Conservation (phyloP, 2,888 invertebrate genomes). For the Folsomia candida region DNA sequence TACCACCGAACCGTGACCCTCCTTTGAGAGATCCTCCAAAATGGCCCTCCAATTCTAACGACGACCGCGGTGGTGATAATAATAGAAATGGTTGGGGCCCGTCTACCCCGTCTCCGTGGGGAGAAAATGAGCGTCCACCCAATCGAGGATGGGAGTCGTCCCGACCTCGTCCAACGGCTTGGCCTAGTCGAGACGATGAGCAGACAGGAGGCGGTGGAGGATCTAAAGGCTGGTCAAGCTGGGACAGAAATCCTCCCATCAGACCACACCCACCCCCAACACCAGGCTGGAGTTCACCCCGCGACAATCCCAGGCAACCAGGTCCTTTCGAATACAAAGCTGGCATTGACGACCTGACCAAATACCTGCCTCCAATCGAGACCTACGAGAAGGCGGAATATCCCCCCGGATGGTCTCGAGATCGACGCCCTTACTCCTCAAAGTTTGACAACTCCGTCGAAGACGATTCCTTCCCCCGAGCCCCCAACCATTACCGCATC, state of each 20-base stretch:
- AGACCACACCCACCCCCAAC: constrained; percentile 13
- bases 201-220: neutral
- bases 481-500: constrained; percentile 4
- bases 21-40: neutral
- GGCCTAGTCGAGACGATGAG: constrained; percentile 14
- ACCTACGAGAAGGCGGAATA: neutral
- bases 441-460: neutral
- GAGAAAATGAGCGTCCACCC: too few species aligned
- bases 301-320: neutral
- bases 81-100: neutral
- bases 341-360: neutral
- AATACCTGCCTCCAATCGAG: neutral
- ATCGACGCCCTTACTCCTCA: neutral
- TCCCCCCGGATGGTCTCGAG: neutral
- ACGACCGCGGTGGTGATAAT: neutral
- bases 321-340: constrained; percentile 6
- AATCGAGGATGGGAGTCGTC: neutral
- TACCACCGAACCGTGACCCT: neutral
- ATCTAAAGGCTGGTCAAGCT: constrained; percentile 2
- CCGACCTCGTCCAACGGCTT: constrained; percentile 16
- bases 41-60: neutral
- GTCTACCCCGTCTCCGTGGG: neutral
- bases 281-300: neutral
- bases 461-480: neutral
- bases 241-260: neutral